These are phyloP conservation scores for Solenopsis fugax DNA, from an alignment of 1,140 invertebrate species.

Conservation along the genomic window DNA sequence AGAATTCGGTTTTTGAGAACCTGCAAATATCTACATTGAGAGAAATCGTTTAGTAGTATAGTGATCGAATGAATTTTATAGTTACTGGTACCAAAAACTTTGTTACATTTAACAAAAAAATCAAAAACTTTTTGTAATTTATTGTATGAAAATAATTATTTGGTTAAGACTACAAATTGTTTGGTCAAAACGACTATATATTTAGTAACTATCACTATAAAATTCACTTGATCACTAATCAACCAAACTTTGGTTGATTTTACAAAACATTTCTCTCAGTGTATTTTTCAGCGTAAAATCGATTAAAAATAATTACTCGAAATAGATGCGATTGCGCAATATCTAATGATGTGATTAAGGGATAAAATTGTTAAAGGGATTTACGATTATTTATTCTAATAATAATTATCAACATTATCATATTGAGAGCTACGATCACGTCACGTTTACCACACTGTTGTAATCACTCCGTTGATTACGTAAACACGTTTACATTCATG, in stretches of 20 bases:
- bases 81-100: too few relatives aligned
- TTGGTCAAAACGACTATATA: too few relatives aligned
- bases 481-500: slow-evolving; percentile 12
- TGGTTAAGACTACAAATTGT: too few relatives aligned
- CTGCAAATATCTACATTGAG: background rate
- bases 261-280: too few relatives aligned
- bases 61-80: too few relatives aligned
- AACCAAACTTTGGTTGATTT: too few relatives aligned
- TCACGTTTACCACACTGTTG: slow-evolving; percentile 1
- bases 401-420: background rate
- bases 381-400: slow-evolving; percentile 11
- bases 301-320: slow-evolving; percentile 1
- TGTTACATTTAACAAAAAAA: too few relatives aligned
- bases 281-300: background rate
- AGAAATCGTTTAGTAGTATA: too few relatives aligned
- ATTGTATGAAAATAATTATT: too few relatives aligned
- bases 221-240: too few relatives aligned
- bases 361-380: background rate
- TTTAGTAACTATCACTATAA: too few relatives aligned
- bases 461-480: slow-evolving; percentile 1
- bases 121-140: too few relatives aligned
- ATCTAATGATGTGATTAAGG: background rate
- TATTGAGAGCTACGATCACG: background rate
- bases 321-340: background rate
- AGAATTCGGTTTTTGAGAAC: background rate